Evolutionary conservation across 1,140 invertebrate genomes (phyloP), one percentile per base, ranked within the genome.

Genomic region (Maniola jurtina): DNA sequence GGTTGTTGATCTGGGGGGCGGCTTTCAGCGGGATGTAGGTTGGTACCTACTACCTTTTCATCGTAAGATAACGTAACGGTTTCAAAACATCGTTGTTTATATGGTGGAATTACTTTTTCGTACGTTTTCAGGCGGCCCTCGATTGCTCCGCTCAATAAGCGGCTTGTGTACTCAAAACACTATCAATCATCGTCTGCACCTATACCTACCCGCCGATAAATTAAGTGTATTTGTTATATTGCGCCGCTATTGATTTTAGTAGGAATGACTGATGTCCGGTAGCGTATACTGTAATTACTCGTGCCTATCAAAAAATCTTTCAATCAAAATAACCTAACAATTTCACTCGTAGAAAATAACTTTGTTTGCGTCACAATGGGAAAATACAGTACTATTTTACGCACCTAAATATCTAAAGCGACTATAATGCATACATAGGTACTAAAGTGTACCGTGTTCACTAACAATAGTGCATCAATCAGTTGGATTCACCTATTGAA

Each of bases 191-290:
- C 70, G 72, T 73, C 73, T 72, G 72, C 68, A 76, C 79, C 79
- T 84, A 81, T 81, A 83, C 80, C 80, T 81, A 83, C 79, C 80
- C 76, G 76, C 75, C 76, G 78, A 77, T 81, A 86, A 85, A 88
- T 85, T 86, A 83, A 86, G 86, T 83, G 78, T 88, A 83, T 90
- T 90, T 88, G 79, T 88, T 86, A 83, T 88, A 86, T 83, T 84
- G 77, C 74, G 71, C 65, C 74, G 74, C 62, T 88, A 88, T 90
- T 90, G 84, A 86, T 88, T 88, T 88, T 84, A 71, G 74, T 73
- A 68, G 64, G 77, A 82, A 84, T 85, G 71, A 83, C 72, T 77
- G 75, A 73, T n/a, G n/a, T n/a, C n/a, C n/a, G n/a, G n/a, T n/a
- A n/a, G n/a, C n/a, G n/a, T n/a, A n/a, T n/a, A n/a, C n/a, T n/a